Evolutionary conservation across 2,888 invertebrate genomes (phyloP), one percentile per base, ranked within the genome.

Genomic region (Aporophyla lueneburgensis): DNA sequence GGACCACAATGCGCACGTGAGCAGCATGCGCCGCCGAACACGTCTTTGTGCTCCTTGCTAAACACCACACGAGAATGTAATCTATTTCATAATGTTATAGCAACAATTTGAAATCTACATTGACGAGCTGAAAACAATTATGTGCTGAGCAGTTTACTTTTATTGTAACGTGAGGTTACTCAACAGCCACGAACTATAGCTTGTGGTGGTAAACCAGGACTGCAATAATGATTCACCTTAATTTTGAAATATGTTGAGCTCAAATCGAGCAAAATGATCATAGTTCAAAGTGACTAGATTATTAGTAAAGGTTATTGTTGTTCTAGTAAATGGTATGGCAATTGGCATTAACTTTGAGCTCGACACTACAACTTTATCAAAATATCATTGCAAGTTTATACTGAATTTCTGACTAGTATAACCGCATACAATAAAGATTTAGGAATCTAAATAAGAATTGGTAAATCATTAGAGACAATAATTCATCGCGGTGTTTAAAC

Each of bases 1-100:
- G 67, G 81, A 86, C 76, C 85, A 86, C 84, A 83, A 74, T 73
- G 69, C 76, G 83, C 82, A 89, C 90, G 89, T 89, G 89, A 81
- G 75, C 67, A 59, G 86, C 78, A 84, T 89, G 76, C 67, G 76
- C 78, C 77, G 54, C 58, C 51, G 54, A 78, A 76, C 71, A 74
- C 54, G 76, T 74, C 71, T 61, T 43, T 51, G 61, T 61, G 72
- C 51, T 70, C 46, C 70, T 70, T 53, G 62, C 49, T 71, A 49
- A 70, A 61, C 83, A 78, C 56, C 72, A 67, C 59, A 67, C 73
- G 49, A 71, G 27, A 74, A 82, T 72, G 46, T 72, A 27, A 85
- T 82, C 78, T 78, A 70, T 83, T 71, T 61, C 74, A 74, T 85
- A 73, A 73, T 61, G 73, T 71, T 73, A 53, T 70, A 61, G 51